Evolutionary conservation across 2,888 invertebrate genomes (phyloP), one percentile per base, ranked within the genome.

Genomic region (Chloromyia formosa): DNA sequence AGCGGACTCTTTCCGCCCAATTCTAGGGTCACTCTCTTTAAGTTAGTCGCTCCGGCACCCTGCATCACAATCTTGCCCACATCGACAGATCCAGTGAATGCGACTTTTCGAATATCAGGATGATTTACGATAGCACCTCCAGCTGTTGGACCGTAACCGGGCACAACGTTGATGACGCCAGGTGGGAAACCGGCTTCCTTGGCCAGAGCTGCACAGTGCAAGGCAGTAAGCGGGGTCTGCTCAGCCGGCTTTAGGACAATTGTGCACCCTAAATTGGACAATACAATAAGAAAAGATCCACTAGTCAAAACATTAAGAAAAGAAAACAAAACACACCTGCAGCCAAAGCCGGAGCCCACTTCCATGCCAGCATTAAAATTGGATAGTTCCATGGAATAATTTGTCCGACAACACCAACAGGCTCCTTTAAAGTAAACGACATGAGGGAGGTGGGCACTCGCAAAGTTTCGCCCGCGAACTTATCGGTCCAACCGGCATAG

Each of bases 1-100:
- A 95, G 86, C 0, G 96, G 95, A 82, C 94, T 94, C 84, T 96
- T 96, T 76, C 96, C 96, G 53, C 96, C 96, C 53, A 96, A 87
- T 83, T 96, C 96, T 74, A 97, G 85, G 1, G 93, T 91, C 0
- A 95, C 91, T 74, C 92, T 88, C 83, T 96, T 97, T 69, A 96
- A 86, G 82, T 95, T 95, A 0, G 90, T 90, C 58, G 89, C 88
- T 12, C 93, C 91, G 1, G 95, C 91, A 27, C 91, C 91, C 80
- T 89, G 76, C 84, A 85, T 84, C 1, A 86, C 77, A 64, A 84
- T 77, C 62, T 83, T 83, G 0, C 85, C 87, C 82, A 81, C 85
- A 80, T 82, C 90, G 35, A 92, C 91, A 0, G 93, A 93, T 27
- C 94, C 94, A 49, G 94, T 94, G 81, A 94, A 94, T 0, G 93